Base-by-base conservation (phyloP, 2,888 invertebrate species). In the Bugula neritina region DNA sequence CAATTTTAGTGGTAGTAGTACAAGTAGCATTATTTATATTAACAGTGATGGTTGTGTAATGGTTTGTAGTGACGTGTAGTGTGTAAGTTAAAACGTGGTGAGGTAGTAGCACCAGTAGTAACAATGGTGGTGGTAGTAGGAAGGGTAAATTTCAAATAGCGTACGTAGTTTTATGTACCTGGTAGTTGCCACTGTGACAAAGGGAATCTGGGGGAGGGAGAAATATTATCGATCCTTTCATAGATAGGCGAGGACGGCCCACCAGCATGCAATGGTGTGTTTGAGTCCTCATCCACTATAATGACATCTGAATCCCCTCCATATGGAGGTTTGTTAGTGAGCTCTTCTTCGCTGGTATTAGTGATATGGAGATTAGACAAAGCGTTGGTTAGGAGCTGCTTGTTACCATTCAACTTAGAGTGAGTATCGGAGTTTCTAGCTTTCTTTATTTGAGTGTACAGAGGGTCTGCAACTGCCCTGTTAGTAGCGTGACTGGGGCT, bases 251-350 rank as follows among this genome's bases (percentile, higher is more conserved):
- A 63, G 17, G 63, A 63, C 13, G 63, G 63, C 10, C 63, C 63
- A 63, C 63, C 63, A 63, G 63, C 63, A 63, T 63, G 63, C 43
- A 43, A 10, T 63, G 63, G 63, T 29, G 31, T 63, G 63, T 63
- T 63, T 31, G 10, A 10, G 63, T 63, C 63, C 63, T 31, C 27
- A 23, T 23, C 21, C 25, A 25, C 55, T 23, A 17, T 25, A 5
- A 17, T 25, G 17, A 25, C 55, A 55, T 25, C 55, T 5, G 10
- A 10, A 31, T 31, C 63, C 10, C 63, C 27, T 13, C 29, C 63
- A 34, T 31, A 21, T 31, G 13, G 10, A 25, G 63, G 31, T 25
- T 27, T 63, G 63, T 63, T n/a, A 63, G 25, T 13, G 2, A 34
- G 17, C 27, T 63, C 63, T 31, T 63, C 29, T 31, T 10, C 63